A percentile compares a stretch with the other conserved stretches of the same genome.
Evolutionary conservation across 2,797 vertebrate species (phyloP).

Genomic region (Karalla daura): DNA sequence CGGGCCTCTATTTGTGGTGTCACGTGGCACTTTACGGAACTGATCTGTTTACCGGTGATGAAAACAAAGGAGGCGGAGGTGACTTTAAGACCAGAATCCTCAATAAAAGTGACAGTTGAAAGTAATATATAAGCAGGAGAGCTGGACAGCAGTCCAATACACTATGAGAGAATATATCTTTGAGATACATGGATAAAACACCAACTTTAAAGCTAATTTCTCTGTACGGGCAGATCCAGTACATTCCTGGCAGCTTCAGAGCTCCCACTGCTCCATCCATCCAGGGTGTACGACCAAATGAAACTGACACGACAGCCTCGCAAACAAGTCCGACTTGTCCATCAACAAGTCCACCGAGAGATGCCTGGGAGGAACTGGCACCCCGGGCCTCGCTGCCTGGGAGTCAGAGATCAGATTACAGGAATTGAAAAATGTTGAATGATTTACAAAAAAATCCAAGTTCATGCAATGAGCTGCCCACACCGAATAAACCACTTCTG

Average conservation of each 20-base stretch:
- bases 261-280: conserved; percentile 26
- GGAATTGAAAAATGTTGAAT: conserved; percentile 7
- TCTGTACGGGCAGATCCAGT: conserved; percentile 15
- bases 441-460: conserved; percentile 4
- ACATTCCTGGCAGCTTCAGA: conserved; percentile 6
- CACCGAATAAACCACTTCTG: no score
- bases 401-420: conserved; percentile 12
- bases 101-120: no score
- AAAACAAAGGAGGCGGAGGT: no score
- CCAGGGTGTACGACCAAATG: conserved; percentile 32
- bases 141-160: no score
- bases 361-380: conserved; percentile 11
- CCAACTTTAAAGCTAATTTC: no score
- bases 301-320: conserved; percentile 48
- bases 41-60: no score
- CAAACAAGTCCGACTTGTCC: conserved; percentile 46
- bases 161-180: no score
- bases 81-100: no score
- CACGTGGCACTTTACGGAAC: no score
- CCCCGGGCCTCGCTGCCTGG: not conserved
- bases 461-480: not conserved
- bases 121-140: no score
- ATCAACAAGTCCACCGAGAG: conserved; percentile 30
- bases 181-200: no score
- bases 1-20: no score